Evolutionary conservation across 37 sponge, comb jelly and placozoan genomes (phyloP).

Genomic region (Chondrilla cf. caribensis): DNA sequence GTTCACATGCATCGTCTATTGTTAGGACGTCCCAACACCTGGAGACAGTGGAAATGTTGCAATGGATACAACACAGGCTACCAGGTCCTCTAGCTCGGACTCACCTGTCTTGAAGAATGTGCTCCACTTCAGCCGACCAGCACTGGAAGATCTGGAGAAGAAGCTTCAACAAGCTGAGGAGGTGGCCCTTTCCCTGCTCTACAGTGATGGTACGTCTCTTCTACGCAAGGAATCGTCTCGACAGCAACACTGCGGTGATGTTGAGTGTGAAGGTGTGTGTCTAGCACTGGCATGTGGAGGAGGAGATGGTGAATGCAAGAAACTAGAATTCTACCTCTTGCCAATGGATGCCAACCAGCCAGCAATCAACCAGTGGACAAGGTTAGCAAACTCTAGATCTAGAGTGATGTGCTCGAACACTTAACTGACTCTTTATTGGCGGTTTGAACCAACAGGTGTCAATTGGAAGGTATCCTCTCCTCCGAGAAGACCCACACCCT

Average conservation of each 20-base stretch:
- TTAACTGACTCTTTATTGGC: background rate
- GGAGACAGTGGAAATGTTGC: too few relatives aligned
- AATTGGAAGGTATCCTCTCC: slow-evolving; percentile 2
- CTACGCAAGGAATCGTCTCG: slow-evolving; percentile 15
- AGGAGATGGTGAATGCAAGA: background rate
- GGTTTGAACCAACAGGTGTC: background rate
- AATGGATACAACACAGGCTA: too few relatives aligned
- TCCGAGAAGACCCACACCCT: slow-evolving; percentile 31
- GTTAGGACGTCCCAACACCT: too few relatives aligned
- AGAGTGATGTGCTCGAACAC: background rate
- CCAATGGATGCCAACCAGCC: background rate
- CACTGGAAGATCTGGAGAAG: slow-evolving; percentile 4
- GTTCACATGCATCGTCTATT: too few relatives aligned
- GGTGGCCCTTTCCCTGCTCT: slow-evolving; percentile 36
- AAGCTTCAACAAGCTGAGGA: slow-evolving; percentile 5
- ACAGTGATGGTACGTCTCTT: slow-evolving; percentile 39
- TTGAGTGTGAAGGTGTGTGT: slow-evolving; percentile 9
- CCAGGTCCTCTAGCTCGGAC: background rate
- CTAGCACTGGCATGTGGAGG: background rate
- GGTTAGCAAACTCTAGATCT: background rate
- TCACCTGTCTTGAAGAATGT: background rate
- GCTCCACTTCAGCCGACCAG: background rate
- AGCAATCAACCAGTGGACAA: background rate
- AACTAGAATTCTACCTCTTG: slow-evolving; percentile 12
- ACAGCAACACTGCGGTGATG: background rate